Conservation (phyloP, 2,113 vertebrate genomes). For the Ageneiosus marmoratus region DNA sequence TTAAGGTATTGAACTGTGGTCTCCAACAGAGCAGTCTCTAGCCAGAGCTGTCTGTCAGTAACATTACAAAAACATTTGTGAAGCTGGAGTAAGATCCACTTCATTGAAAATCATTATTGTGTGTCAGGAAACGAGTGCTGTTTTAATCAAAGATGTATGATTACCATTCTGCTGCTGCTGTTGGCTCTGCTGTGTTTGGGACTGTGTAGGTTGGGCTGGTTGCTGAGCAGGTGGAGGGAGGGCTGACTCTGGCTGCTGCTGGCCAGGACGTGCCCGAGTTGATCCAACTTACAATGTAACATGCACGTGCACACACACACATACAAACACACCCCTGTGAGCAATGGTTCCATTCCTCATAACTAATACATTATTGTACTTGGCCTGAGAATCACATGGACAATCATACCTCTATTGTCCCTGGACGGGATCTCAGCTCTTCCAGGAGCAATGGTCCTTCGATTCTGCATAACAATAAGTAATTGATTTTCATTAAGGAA, state of each 20-base stretch:
- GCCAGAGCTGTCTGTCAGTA: neutral
- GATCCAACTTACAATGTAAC: constrained; percentile 71
- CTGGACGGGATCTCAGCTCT: constrained; percentile 87
- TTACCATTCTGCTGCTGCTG: constrained; percentile 94
- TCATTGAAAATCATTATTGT: neutral
- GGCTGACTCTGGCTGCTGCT: constrained; percentile 78
- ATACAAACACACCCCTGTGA: neutral
- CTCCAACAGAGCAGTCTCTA: neutral
- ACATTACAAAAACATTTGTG: neutral
- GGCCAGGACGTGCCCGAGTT: constrained; percentile 84
- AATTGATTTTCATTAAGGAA: neutral
- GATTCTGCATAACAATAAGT: constrained; percentile 75
- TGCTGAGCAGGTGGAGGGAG: constrained; percentile 70
- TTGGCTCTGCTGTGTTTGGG: constrained; percentile 76
- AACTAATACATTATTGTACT: neutral
- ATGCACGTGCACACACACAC: neutral
- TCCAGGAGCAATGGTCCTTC: constrained; percentile 80
- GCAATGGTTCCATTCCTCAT: neutral
- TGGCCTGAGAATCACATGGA: neutral
- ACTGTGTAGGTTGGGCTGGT: constrained; percentile 63
- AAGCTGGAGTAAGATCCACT: neutral
- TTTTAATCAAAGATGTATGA: constrained; percentile 10
- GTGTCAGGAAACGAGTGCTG: neutral
- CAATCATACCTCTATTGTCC: constrained; percentile 89
- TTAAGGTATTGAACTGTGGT: neutral